These are phyloP conservation scores for Sussaba pulchella DNA, from an alignment of 2,888 invertebrate species.

Conservation along the genomic window DNA sequence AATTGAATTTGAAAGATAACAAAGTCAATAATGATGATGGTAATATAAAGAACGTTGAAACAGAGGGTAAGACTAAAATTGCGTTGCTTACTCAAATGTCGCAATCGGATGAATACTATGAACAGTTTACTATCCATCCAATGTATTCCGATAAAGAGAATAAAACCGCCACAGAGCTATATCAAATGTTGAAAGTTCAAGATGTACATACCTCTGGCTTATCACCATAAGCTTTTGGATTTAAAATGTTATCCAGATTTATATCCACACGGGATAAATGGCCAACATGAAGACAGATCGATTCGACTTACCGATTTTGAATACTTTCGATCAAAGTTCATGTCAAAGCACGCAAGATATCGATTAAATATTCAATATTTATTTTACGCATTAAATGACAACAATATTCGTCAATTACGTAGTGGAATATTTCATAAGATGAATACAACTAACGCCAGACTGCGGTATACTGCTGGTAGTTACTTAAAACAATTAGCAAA, in stretches of 20 bases:
- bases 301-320: slow-evolving; percentile 64
- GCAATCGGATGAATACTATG: slow-evolving; percentile 59
- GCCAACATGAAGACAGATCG: slow-evolving; percentile 66
- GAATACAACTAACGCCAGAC: slow-evolving; percentile 59
- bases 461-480: no score
- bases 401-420: slow-evolving; percentile 68
- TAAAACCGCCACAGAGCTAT: slow-evolving; percentile 65
- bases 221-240: slow-evolving; percentile 59
- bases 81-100: slow-evolving; percentile 62
- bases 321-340: slow-evolving; percentile 68
- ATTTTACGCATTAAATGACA: slow-evolving; percentile 71
- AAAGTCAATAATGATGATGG: background rate
- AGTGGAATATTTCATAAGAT: slow-evolving; percentile 67
- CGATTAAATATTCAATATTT: slow-evolving; percentile 45
- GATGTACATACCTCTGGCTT: slow-evolving; percentile 54
- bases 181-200: slow-evolving; percentile 70
- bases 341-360: slow-evolving; percentile 69
- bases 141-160: slow-evolving; percentile 67
- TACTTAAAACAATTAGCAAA: no score
- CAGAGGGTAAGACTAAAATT: background rate
- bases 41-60: background rate
- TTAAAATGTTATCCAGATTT: slow-evolving; percentile 70
- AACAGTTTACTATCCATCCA: slow-evolving; percentile 64
- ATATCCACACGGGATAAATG: slow-evolving; percentile 65
- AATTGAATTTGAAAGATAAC: background rate